A percentile compares a stretch with the other conserved stretches of the same genome.
Conservation (phyloP, 2,113 vertebrate species). For the Rynchops niger region DNA sequence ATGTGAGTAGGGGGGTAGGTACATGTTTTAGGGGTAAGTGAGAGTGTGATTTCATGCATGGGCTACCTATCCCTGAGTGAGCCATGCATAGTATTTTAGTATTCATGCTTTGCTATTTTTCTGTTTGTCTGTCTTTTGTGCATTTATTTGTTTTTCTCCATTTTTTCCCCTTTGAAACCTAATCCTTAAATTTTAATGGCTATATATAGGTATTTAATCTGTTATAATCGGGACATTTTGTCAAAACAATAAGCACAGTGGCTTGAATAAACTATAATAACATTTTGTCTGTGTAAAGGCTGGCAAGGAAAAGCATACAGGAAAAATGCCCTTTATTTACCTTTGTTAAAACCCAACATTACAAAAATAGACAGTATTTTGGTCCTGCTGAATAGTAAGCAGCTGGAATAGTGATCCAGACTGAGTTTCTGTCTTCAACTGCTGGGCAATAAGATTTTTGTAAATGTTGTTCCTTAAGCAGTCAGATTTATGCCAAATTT, state of each 20-base stretch:
- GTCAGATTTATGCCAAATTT: background rate
- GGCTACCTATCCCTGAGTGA: background rate
- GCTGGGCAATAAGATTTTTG: background rate
- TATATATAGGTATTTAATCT: background rate
- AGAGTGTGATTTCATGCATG: background rate
- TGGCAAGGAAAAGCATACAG: background rate
- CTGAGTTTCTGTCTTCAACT: background rate
- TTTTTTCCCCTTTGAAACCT: background rate
- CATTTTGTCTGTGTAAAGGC: background rate
- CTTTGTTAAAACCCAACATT: fast-evolving
- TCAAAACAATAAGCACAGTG: background rate
- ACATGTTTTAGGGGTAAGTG: background rate
- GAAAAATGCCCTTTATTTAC: background rate
- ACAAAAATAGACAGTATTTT: background rate
- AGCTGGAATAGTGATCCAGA: background rate
- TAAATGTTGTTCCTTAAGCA: background rate
- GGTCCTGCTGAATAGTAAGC: background rate
- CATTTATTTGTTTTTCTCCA: background rate
- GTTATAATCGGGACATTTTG: background rate
- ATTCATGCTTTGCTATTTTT: background rate
- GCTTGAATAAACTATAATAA: background rate
- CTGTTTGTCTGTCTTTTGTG: background rate
- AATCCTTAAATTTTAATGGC: background rate
- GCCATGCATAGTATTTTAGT: background rate
- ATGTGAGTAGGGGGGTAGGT: background rate